A percentile compares a stretch with the other conserved stretches of the same genome.
Conservation (phyloP, 1,140 invertebrate genomes). For the Cydia strobilella region DNA sequence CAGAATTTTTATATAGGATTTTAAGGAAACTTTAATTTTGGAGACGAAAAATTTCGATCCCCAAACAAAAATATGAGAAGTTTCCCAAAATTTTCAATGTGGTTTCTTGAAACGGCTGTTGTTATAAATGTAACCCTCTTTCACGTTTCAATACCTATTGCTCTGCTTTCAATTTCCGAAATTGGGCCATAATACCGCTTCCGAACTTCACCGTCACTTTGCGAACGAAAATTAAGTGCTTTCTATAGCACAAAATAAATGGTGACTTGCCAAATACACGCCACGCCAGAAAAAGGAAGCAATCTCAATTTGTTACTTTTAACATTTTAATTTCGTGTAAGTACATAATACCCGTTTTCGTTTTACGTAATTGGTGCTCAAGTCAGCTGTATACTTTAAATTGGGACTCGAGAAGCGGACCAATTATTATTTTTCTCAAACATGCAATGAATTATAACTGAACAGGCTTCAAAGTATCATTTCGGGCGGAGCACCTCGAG, state of each 20-base stretch:
- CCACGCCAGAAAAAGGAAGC: not conserved
- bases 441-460: no score
- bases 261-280: conserved; percentile 28
- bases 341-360: conserved; percentile 25
- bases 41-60: no score
- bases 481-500: no score
- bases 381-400: not conserved
- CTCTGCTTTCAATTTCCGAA: not conserved
- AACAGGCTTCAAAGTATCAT: no score
- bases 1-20: no score
- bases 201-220: not conserved
- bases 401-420: not conserved
- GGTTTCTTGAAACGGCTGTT: no score
- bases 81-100: no score
- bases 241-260: conserved; percentile 3
- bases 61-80: no score
- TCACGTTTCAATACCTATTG: no score
- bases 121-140: no score
- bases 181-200: not conserved
- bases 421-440: not conserved
- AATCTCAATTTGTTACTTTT: conserved; percentile 20
- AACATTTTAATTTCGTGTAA: conserved; percentile 26
- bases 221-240: conserved; percentile 9
- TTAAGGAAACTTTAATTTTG: no score
- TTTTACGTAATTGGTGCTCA: conserved; percentile 6